Percentiles rank a stretch among this genome's conserved stretches.
Evolutionary conservation across 1,140 invertebrate genomes (phyloP).

Genomic region (Drosophila guanche): DNA sequence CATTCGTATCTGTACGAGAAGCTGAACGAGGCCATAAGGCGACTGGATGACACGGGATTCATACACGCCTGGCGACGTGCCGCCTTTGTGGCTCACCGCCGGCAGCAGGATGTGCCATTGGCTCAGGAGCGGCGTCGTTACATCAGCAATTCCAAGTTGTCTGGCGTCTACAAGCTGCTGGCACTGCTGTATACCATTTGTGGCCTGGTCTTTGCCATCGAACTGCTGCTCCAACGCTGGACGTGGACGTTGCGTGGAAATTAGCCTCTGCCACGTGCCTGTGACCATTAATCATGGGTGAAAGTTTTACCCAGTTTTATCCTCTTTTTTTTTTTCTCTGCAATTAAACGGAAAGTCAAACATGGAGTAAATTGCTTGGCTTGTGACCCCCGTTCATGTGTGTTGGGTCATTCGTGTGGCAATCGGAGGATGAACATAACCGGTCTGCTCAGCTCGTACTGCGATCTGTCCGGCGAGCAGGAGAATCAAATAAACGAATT

Average conservation of each 20-base stretch:
- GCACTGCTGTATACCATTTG: conserved; percentile 35
- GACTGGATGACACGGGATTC: conserved; percentile 49
- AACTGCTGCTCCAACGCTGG: conserved; percentile 21
- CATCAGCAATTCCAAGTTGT: conserved; percentile 34
- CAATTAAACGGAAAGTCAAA: conserved; percentile 10
- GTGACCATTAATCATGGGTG: conserved; percentile 4
- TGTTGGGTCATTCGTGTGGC: background rate
- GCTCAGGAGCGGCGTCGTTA: conserved; percentile 4
- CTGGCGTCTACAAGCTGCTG: conserved; percentile 46
- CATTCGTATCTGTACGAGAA: conserved; percentile 55
- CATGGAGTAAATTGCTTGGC: background rate
- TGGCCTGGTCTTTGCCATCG: conserved; percentile 22
- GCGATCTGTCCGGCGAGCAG: conserved; percentile 62
- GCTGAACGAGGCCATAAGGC: conserved; percentile 30
- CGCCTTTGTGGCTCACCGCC: conserved; percentile 30
- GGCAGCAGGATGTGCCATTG: background rate
- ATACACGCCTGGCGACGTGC: conserved; percentile 45
- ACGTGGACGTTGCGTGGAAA: background rate
- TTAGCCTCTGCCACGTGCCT: background rate
- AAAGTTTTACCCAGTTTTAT: background rate
- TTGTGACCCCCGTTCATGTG: background rate
- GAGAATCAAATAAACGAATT: conserved; percentile 62
- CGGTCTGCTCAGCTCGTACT: conserved; percentile 47
- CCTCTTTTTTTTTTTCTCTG: background rate
- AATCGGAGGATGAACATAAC: conserved; percentile 60